phyloP scores from a whole-genome alignment of 2,113 vertebrate genomes.

The Rostratula benghalensis region DNA sequence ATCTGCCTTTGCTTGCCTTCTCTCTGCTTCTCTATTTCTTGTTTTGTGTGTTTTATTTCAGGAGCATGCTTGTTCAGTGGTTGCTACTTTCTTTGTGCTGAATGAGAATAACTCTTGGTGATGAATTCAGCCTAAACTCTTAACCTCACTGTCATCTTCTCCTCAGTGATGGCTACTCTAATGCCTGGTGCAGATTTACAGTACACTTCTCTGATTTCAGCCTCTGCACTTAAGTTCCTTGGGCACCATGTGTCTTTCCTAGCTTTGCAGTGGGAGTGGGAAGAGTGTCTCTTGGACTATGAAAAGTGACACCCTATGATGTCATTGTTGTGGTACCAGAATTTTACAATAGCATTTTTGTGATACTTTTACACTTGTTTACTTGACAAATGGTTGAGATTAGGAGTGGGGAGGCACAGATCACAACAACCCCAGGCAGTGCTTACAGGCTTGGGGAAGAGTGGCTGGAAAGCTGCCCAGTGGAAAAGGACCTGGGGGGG shows the following conservation, averaged over 20 bases:
- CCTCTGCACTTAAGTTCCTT: background rate
- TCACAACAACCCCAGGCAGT: background rate
- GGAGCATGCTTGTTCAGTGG: background rate
- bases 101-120: background rate
- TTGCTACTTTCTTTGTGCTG: background rate
- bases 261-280: background rate
- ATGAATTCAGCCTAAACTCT: background rate
- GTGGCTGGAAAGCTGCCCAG: background rate
- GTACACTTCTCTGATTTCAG: background rate
- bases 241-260: background rate
- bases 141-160: background rate
- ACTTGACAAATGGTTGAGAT: background rate
- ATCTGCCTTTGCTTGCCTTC: background rate
- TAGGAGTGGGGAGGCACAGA: background rate
- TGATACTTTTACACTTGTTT: background rate
- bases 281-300: background rate
- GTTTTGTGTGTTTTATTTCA: background rate
- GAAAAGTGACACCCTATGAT: background rate
- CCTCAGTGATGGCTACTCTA: background rate
- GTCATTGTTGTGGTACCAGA: background rate
- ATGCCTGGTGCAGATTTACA: background rate
- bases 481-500: background rate
- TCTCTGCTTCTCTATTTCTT: background rate
- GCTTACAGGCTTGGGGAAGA: background rate
- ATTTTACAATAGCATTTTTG: background rate